These are phyloP conservation scores for Ochotona princeps DNA, from an alignment of 2,113 vertebrate genomes.

Conservation along the genomic window DNA sequence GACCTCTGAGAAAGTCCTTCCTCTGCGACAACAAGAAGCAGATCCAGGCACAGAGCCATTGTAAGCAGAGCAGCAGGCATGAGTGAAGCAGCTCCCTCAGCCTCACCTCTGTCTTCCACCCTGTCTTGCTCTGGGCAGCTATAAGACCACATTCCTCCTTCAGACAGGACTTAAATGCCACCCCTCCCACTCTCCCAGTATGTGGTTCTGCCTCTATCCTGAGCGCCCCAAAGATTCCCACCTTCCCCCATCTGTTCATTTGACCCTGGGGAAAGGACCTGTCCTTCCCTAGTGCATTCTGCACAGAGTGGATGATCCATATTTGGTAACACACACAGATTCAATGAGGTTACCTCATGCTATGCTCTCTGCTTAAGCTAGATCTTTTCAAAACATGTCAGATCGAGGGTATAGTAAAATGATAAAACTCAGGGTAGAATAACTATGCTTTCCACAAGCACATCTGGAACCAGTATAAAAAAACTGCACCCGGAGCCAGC, in stretches of 20 bases:
- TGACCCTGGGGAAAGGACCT: neutral
- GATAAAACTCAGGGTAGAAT: neutral
- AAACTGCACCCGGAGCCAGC: neutral
- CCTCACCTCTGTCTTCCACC: neutral
- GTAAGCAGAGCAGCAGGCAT: neutral
- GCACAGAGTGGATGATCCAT: neutral
- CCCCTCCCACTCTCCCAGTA: neutral
- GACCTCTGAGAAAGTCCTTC: too few relatives aligned
- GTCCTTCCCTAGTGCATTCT: neutral
- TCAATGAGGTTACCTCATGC: neutral
- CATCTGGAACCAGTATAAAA: neutral
- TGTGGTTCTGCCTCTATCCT: neutral
- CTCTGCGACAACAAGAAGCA: neutral
- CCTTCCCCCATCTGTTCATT: neutral
- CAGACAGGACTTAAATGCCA: neutral
- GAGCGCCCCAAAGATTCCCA: neutral
- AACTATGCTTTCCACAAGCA: neutral
- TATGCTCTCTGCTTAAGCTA: neutral
- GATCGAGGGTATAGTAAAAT: neutral
- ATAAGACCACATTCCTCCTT: neutral
- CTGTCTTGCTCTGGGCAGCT: neutral
- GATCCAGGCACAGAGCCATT: neutral
- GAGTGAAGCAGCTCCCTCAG: neutral
- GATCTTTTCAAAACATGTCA: slow-evolving; percentile 40
- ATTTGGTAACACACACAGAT: slow-evolving; percentile 16